Conservation (phyloP, 1,140 invertebrate genomes). For the Paracyclopina nana region DNA sequence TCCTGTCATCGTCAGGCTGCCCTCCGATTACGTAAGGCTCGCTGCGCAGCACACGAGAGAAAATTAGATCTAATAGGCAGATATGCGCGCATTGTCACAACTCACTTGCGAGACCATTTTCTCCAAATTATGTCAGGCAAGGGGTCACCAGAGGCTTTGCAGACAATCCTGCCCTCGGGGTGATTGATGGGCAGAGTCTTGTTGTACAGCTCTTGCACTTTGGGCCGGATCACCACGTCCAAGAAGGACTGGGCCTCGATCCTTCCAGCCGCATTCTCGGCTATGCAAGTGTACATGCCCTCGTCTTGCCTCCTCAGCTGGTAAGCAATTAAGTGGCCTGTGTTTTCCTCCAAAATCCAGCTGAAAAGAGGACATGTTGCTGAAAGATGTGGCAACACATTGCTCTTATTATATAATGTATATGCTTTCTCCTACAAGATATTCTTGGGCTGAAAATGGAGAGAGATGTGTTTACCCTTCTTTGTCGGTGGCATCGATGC, state of each 20-base stretch:
- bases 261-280: slow-evolving; percentile 13
- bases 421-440: no score
- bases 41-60: not conserved
- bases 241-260: slow-evolving; percentile 6
- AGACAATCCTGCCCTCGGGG: not conserved
- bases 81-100: not conserved
- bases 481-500: not conserved
- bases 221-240: slow-evolving; percentile 10
- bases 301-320: slow-evolving; percentile 9
- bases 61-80: not conserved
- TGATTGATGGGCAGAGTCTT: not conserved
- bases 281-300: slow-evolving; percentile 14
- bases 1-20: slow-evolving; percentile 13
- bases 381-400: no score
- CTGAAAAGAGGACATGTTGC: no score
- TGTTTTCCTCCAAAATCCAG: slow-evolving; percentile 8
- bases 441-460: no score
- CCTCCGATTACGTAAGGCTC: slow-evolving; percentile 14
- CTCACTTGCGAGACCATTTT: slow-evolving; percentile 17
- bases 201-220: slow-evolving; percentile 14
- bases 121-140: slow-evolving; percentile 15
- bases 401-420: no score
- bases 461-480: not conserved
- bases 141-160: slow-evolving; percentile 14
- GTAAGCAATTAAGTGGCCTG: slow-evolving; percentile 11